These are phyloP conservation scores for Centruroides vittatus DNA, from an alignment of 1,140 invertebrate species.

Conservation along the genomic window DNA sequence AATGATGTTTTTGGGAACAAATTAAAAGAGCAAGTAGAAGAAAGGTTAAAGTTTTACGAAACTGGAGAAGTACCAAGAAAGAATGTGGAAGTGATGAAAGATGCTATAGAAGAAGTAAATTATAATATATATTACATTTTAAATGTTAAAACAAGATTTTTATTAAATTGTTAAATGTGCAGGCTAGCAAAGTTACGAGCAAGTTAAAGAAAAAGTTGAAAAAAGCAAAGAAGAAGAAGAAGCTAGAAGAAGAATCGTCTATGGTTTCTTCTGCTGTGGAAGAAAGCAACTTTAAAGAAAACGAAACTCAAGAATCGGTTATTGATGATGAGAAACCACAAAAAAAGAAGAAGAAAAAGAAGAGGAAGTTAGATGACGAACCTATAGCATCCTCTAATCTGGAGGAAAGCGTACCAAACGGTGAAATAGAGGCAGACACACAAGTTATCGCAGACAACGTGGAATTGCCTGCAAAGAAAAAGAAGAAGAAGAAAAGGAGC, in stretches of 20 bases:
- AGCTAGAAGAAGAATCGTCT: constrained; percentile 1
- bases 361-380: neutral
- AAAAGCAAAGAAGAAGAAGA: constrained; percentile 22
- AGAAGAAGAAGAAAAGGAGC: too few species aligned
- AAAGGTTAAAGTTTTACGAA: neutral
- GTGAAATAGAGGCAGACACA: neutral
- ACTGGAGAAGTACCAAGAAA: neutral
- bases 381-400: neutral
- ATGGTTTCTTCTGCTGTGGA: neutral
- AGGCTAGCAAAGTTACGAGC: neutral
- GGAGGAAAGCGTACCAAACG: neutral
- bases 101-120: neutral
- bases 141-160: neutral
- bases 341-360: constrained; percentile 1
- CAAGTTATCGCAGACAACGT: too few species aligned
- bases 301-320: neutral
- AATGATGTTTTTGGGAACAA: neutral
- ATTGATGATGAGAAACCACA: neutral
- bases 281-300: neutral
- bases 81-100: neutral
- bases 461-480: too few species aligned
- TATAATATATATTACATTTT: too few species aligned
- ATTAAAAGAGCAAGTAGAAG: neutral
- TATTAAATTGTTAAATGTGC: too few species aligned
- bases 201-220: constrained; percentile 14